Conservation (phyloP, 2,797 vertebrate genomes). For the Vireo griseus region DNA sequence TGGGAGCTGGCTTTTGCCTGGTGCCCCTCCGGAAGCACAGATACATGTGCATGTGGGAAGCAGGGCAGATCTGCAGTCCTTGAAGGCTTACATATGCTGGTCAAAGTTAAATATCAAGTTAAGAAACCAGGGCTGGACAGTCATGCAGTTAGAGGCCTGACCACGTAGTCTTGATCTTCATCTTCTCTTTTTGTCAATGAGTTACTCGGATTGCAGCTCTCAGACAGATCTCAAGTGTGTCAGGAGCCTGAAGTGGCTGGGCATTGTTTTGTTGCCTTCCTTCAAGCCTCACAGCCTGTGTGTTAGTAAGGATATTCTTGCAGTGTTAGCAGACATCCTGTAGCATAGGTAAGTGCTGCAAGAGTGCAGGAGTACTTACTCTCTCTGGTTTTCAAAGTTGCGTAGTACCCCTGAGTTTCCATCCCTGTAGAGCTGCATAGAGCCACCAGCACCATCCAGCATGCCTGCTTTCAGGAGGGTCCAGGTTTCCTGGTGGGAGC, state of each 20-base stretch:
- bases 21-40: accelerated
- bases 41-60: accelerated
- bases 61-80: too few species aligned
- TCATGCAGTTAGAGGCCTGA: not conserved
- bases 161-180: not conserved
- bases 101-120: not conserved
- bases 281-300: not conserved
- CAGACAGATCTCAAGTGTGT: not conserved
- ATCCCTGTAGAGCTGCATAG: not conserved
- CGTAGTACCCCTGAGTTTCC: accelerated
- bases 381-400: not conserved
- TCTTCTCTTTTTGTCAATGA: not conserved
- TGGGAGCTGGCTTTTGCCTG: not conserved
- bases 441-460: not conserved
- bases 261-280: not conserved
- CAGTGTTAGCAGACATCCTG: not conserved
- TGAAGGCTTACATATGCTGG: not conserved
- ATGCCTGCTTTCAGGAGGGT: not conserved
- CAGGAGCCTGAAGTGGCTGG: not conserved
- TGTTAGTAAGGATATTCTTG: not conserved
- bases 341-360: not conserved
- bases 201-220: not conserved
- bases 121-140: not conserved
- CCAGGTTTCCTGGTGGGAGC: not conserved
- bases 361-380: not conserved